phyloP scores from a whole-genome alignment of 2,888 invertebrate species.

The Archips crataeganus region DNA sequence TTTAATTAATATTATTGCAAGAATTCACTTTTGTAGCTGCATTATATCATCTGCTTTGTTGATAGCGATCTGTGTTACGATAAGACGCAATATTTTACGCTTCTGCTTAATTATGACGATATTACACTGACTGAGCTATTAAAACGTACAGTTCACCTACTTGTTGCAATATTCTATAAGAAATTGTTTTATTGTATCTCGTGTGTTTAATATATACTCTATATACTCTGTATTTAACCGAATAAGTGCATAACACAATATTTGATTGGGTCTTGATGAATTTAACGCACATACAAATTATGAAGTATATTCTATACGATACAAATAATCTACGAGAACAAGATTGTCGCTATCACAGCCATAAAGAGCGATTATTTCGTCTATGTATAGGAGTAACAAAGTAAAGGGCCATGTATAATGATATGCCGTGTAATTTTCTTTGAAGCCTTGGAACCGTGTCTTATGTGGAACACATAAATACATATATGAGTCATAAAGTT shows the following conservation, averaged over 20 bases:
- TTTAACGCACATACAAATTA: no score
- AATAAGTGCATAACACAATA: no score
- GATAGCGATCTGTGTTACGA: slow-evolving; percentile 32
- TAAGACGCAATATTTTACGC: slow-evolving; percentile 23
- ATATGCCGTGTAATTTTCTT: background rate
- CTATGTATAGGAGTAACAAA: no score
- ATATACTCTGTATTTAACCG: no score
- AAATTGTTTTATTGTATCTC: background rate
- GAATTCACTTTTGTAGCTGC: slow-evolving; percentile 10
- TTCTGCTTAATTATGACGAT: slow-evolving; percentile 1
- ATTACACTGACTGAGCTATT: background rate
- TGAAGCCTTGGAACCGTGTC: background rate
- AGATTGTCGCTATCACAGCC: no score
- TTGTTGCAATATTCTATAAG: background rate
- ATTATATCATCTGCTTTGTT: slow-evolving; percentile 20
- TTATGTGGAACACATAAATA: background rate
- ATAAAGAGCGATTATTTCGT: no score
- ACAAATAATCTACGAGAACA: no score
- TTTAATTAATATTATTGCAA: slow-evolving; percentile 27
- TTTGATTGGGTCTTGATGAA: no score
- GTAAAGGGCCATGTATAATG: no score
- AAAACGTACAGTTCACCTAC: background rate
- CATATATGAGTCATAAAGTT: slow-evolving; percentile 6
- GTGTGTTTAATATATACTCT: no score
- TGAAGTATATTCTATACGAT: no score